Conservation (phyloP, 2,113 vertebrate species). For the Ovibos moschatus region DNA sequence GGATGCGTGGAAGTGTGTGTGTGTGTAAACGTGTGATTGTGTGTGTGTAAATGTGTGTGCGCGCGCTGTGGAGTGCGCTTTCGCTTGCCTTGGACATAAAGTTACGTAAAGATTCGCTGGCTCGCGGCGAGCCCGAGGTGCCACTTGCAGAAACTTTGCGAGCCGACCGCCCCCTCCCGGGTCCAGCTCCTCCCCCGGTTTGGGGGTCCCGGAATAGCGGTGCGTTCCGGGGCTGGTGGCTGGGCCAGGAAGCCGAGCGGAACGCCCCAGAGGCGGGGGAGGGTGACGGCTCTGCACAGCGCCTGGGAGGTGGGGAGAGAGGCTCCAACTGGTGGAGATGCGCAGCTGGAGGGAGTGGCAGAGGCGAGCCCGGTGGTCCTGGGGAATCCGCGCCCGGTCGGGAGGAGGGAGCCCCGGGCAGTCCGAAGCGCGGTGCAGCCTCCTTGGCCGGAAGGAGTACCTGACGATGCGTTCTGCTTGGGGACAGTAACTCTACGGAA, state of each 20-base stretch:
- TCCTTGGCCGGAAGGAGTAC: neutral
- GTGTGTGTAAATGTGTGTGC: neutral
- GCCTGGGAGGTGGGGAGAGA: conserved; percentile 28
- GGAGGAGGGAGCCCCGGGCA: neutral
- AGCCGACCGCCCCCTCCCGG: neutral
- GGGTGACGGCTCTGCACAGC: neutral
- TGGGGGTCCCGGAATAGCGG: neutral
- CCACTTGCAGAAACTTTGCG: conserved; percentile 19
- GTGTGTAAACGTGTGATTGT: neutral
- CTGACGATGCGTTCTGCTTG: neutral
- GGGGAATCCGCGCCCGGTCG: neutral
- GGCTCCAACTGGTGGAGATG: neutral
- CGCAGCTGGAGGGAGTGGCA: conserved; percentile 56
- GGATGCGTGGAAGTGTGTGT: neutral
- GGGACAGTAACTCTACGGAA: neutral
- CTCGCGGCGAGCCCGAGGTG: conserved; percentile 41
- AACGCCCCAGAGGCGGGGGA: conserved; percentile 36
- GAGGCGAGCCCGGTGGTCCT: conserved; percentile 55
- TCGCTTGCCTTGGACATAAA: conserved; percentile 30
- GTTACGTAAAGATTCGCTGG: conserved; percentile 58
- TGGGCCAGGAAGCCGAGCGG: conserved; percentile 30
- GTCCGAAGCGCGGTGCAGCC: neutral
- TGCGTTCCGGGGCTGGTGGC: neutral
- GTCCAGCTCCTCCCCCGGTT: neutral
- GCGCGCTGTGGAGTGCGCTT: conserved; percentile 35